These are phyloP conservation scores for Falco biarmicus DNA, from an alignment of 2,797 vertebrate species.

Conservation along the genomic window DNA sequence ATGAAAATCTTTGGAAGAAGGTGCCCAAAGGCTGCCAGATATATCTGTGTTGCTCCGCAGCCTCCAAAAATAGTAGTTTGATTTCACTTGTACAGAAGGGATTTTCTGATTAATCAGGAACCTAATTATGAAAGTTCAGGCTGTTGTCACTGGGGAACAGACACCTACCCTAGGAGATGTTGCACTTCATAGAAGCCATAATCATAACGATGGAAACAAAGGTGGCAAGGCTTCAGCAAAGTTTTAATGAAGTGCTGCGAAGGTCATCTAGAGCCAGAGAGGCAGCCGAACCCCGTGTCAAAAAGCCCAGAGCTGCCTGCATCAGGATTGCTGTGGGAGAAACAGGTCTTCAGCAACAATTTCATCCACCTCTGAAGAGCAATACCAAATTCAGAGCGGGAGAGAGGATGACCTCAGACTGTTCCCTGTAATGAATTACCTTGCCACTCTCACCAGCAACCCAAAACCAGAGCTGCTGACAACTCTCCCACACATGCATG, in stretches of 20 bases:
- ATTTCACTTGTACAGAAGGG: background rate
- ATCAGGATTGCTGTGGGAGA: background rate
- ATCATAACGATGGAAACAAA: background rate
- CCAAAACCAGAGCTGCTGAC: background rate
- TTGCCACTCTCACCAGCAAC: background rate
- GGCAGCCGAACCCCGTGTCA: background rate
- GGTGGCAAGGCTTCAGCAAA: background rate
- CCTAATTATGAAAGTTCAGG: slow-evolving; percentile 13
- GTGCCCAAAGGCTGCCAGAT: background rate
- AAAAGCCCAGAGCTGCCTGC: background rate
- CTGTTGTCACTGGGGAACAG: background rate
- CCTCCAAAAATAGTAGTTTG: background rate
- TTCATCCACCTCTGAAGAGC: background rate
- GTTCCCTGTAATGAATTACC: background rate
- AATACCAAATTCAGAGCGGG: background rate
- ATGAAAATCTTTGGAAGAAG: background rate
- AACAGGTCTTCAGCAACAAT: background rate
- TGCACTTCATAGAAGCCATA: background rate
- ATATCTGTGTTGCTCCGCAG: background rate
- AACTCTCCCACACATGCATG: rapidly evolving
- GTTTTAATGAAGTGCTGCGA: background rate
- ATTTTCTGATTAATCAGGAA: slow-evolving; percentile 49
- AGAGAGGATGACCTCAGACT: background rate
- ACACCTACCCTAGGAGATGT: background rate
- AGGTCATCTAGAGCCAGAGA: background rate